phyloP scores from a whole-genome alignment of 2,888 invertebrate species.

The Sinhomidia bicolor region DNA sequence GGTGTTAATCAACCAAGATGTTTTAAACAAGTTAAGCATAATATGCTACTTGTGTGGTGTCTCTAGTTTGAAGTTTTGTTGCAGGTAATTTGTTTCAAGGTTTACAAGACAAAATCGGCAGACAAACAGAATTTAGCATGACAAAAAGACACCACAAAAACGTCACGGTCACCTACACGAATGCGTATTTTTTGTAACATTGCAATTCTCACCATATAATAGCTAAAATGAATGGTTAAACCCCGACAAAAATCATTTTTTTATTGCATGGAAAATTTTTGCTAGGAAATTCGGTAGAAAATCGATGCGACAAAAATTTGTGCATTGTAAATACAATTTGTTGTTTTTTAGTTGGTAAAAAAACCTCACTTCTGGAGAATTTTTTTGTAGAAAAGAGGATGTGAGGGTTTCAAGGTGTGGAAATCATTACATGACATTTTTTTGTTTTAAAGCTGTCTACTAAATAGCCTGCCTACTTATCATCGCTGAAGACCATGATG shows the following conservation, averaged over 20 bases:
- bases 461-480: conserved; percentile 42
- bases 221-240: neutral
- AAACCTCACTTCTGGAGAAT: too few species aligned
- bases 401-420: conserved; percentile 66
- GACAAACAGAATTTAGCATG: conserved; percentile 59
- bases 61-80: conserved; percentile 34
- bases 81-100: conserved; percentile 52
- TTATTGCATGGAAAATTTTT: neutral
- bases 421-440: conserved; percentile 45
- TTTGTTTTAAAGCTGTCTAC: conserved; percentile 40
- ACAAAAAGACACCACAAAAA: conserved; percentile 49
- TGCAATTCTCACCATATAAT: neutral
- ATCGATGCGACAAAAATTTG: too few species aligned
- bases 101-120: conserved; percentile 49
- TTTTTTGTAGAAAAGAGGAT: conserved; percentile 47
- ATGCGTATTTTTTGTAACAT: neutral
- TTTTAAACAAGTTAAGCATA: neutral
- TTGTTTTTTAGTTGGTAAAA: too few species aligned
- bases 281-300: neutral
- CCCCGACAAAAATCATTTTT: conserved; percentile 16
- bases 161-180: conserved; percentile 39
- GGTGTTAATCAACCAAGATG: neutral
- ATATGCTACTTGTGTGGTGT: conserved; percentile 17
- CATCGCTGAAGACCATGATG: neutral
- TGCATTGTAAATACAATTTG: too few species aligned